Percentiles rank a stretch among this genome's conserved stretches.
Evolutionary conservation across 2,113 vertebrate genomes (phyloP).

Genomic region (Brachyhypopomus occidentalis): DNA sequence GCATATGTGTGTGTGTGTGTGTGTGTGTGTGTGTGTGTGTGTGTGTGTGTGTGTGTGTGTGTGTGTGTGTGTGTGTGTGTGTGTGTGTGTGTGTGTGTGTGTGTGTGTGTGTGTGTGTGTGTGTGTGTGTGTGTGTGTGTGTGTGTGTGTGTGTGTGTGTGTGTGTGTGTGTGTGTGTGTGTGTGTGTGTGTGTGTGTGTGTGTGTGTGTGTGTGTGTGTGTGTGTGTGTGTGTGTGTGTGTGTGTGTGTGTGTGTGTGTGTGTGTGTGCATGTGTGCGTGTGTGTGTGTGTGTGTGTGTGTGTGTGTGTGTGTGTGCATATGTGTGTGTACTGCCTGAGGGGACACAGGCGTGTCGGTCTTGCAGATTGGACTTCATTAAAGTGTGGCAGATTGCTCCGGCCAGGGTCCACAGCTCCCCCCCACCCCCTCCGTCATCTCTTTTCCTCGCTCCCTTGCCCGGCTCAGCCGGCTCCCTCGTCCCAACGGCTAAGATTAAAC

Average conservation of each 20-base stretch:
- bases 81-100: slow-evolving; percentile 40
- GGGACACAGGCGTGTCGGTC: slow-evolving; percentile 58
- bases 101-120: slow-evolving; percentile 28
- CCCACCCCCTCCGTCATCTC: slow-evolving; percentile 19
- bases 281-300: slow-evolving; percentile 27
- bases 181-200: slow-evolving; percentile 46
- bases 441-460: slow-evolving; percentile 18
- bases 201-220: not conserved
- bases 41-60: slow-evolving; percentile 47
- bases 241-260: slow-evolving; percentile 18
- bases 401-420: slow-evolving; percentile 62
- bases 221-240: slow-evolving; percentile 43
- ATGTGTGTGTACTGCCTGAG: slow-evolving; percentile 56
- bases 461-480: slow-evolving; percentile 53
- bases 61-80: not conserved
- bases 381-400: slow-evolving; percentile 65
- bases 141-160: slow-evolving; percentile 44
- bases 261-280: slow-evolving; percentile 11
- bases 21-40: not conserved
- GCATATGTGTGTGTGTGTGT: slow-evolving; percentile 44
- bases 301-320: slow-evolving; percentile 16
- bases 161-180: slow-evolving; percentile 4
- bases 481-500: slow-evolving; percentile 66
- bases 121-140: slow-evolving; percentile 16
- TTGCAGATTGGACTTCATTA: slow-evolving; percentile 75